These are phyloP conservation scores for Colius striatus DNA, from an alignment of 2,113 vertebrate genomes.

Conservation along the genomic window DNA sequence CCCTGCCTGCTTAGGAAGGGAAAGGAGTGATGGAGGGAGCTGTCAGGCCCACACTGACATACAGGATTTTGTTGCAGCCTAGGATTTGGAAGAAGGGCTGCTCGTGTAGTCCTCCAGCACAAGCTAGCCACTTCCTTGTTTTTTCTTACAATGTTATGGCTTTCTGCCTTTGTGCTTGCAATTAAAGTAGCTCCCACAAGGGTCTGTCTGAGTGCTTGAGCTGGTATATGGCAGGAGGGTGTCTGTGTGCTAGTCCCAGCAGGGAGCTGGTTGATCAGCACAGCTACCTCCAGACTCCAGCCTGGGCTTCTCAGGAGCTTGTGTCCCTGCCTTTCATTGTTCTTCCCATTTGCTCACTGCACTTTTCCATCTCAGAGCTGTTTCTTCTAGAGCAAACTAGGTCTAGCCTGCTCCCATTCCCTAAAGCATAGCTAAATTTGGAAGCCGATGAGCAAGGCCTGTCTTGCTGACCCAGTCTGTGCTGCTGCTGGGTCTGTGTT, in stretches of 20 bases:
- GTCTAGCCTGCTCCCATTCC: conserved; percentile 14
- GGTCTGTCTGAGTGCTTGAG: not conserved
- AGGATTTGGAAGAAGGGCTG: not conserved
- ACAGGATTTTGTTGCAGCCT: not conserved
- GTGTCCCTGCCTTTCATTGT: not conserved
- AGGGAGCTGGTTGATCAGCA: not conserved
- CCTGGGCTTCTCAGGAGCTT: not conserved
- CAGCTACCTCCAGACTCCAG: not conserved
- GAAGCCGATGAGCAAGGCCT: not conserved
- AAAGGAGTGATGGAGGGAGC: not conserved
- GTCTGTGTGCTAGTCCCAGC: not conserved
- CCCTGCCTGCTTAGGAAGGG: not conserved
- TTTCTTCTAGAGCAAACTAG: conserved; percentile 15
- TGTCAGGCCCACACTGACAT: not conserved
- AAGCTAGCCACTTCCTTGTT: not conserved
- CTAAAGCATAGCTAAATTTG: conserved; percentile 47
- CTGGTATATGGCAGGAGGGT: not conserved
- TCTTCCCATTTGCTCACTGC: not conserved
- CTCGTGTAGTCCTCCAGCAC: not conserved
- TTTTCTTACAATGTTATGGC: not conserved
- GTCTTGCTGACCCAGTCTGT: not conserved
- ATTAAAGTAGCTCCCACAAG: not conserved
- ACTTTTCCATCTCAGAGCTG: not conserved
- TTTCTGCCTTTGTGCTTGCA: not conserved
- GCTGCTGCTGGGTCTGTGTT: not conserved